A percentile compares a stretch with the other conserved stretches of the same genome.
Conservation (phyloP, 1,140 invertebrate genomes). For the Danaus melanippus region DNA sequence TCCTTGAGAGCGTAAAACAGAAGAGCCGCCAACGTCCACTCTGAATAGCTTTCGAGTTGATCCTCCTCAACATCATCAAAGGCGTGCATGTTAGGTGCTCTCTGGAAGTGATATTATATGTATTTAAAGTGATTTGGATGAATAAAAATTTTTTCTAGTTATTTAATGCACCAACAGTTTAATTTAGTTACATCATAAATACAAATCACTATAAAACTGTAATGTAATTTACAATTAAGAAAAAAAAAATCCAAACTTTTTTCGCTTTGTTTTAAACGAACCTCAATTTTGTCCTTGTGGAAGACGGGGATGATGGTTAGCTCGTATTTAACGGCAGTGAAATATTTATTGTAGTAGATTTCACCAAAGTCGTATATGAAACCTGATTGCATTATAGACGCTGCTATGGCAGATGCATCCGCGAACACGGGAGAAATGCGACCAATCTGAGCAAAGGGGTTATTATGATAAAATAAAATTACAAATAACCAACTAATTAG, state of each 20-base stretch:
- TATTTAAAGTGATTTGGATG: too few relatives aligned
- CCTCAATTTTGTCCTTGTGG: conserved; percentile 77
- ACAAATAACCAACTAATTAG: too few relatives aligned
- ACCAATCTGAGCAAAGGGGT: conserved; percentile 74
- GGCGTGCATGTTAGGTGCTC: conserved; percentile 83
- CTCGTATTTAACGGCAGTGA: conserved; percentile 92
- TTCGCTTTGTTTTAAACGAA: conserved; percentile 21
- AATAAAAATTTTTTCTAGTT: too few relatives aligned
- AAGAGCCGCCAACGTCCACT: conserved; percentile 94
- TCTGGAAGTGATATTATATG: conserved; percentile 24
- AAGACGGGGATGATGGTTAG: conserved; percentile 87
- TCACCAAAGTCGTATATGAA: conserved; percentile 90
- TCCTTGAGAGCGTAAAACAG: conserved; percentile 97
- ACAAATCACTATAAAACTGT: too few relatives aligned
- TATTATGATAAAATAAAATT: conserved; percentile 1
- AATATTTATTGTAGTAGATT: conserved; percentile 93
- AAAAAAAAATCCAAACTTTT: too few relatives aligned
- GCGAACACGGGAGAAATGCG: conserved; percentile 92
- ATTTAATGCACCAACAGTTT: too few relatives aligned
- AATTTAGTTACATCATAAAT: too few relatives aligned
- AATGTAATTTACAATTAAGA: too few relatives aligned
- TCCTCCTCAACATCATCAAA: conserved; percentile 94
- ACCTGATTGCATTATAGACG: conserved; percentile 84
- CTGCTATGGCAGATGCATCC: conserved; percentile 91
- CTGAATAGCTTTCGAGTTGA: conserved; percentile 91